These are phyloP conservation scores for Pyrocephalus nanus DNA, from an alignment of 2,797 vertebrate species.

Conservation along the genomic window DNA sequence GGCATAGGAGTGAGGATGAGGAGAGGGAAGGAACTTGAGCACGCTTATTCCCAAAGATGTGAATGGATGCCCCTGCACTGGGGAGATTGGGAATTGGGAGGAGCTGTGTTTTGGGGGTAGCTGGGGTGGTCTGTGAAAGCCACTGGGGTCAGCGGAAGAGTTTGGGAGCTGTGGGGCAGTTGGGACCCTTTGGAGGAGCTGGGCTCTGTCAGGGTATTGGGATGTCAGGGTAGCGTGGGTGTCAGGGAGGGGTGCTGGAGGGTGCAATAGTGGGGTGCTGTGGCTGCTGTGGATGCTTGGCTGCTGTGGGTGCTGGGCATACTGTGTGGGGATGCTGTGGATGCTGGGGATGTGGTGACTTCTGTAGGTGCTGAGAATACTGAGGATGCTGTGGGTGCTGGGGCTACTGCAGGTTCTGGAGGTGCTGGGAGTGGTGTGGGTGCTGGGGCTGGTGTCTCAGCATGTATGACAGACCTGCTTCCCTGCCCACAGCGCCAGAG, in stretches of 20 bases:
- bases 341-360: not conserved
- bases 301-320: not conserved
- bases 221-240: not conserved
- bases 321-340: not conserved
- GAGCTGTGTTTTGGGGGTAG: not conserved
- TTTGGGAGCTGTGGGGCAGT: not conserved
- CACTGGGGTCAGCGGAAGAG: not conserved
- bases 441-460: not conserved
- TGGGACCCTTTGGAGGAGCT: not conserved
- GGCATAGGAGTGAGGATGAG: fast-evolving
- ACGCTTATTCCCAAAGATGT: not conserved
- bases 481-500: slow-evolving; percentile 86
- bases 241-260: not conserved
- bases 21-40: not conserved
- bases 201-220: not conserved
- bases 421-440: not conserved
- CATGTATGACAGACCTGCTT: not conserved
- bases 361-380: not conserved
- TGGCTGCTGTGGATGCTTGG: not conserved
- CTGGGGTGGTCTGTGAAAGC: not conserved
- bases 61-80: not conserved
- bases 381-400: not conserved
- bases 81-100: not conserved
- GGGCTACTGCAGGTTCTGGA: not conserved
- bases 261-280: not conserved